Base-by-base conservation (phyloP, 2,113 vertebrate species). In the Oreochromis tanganicae region DNA sequence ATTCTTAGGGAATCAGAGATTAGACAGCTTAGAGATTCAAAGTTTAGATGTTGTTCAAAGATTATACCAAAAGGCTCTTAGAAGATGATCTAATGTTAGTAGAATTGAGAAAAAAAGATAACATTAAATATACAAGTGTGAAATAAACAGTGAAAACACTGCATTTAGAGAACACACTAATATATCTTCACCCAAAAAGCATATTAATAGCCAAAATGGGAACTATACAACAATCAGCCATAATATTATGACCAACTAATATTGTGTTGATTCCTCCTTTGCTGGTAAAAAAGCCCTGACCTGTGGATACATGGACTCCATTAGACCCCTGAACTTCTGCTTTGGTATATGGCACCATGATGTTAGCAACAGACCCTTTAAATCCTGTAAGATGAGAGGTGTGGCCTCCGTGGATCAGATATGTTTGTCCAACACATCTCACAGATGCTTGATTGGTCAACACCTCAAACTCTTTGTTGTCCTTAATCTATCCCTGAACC, bases 141-240 rank as follows among this genome's bases (percentile, higher is more conserved):
- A 46, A 46, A 9, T 24, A 46, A 27, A 46, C 5, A 27, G 8
- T 24, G 3, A 73, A 46, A 73, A 46, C 41, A 73, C 38, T 73
- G 13, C 38, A 46, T 43, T 27, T 46, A 73, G 68, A 24, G 3
- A 5, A 73, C 10, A 27, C 68, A 73, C 34, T 34, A 21, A 41
- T 68, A 68, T 17, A 46, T 17, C 21, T 1, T 24, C 13, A 24
- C 43, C 8, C 38, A 46, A 73, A 46, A 43, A 43, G 66, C 36
- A 24, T 41, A 43, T 71, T 24, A 43, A 16, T 24, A 24, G 7
- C 38, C 0, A 43, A 71, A 71, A 41, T 68, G n/a, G 36, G 36
- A 71, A 14, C 43, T 32, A 66, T 66, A n/a, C 61, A 63, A 17
- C 4, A 0, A 63, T 66, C 32, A 66, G n/a, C 17, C 32, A 0